These are phyloP conservation scores for Clinocottus analis DNA, from an alignment of 2,113 vertebrate genomes.

Conservation along the genomic window DNA sequence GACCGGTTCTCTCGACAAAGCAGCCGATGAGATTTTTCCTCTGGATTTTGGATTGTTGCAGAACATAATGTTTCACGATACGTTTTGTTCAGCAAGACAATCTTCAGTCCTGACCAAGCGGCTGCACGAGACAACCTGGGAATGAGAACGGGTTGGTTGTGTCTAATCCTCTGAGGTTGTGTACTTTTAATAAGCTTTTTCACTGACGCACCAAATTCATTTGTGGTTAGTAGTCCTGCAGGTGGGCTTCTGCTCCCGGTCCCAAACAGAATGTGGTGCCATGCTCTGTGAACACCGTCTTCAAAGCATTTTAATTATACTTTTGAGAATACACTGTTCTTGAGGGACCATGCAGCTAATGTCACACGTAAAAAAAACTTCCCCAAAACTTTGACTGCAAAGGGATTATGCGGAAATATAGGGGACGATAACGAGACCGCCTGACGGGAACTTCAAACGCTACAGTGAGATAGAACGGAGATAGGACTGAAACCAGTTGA, in stretches of 20 bases:
- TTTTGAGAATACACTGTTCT: slow-evolving; percentile 37
- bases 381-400: slow-evolving; percentile 18
- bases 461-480: background rate
- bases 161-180: slow-evolving; percentile 27
- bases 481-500: background rate
- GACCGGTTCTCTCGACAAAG: background rate
- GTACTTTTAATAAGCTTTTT: slow-evolving; percentile 37
- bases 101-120: background rate
- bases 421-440: background rate
- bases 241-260: slow-evolving; percentile 58
- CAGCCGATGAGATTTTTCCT: background rate
- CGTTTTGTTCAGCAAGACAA: background rate
- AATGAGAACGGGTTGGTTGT: slow-evolving; percentile 10
- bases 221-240: slow-evolving; percentile 20
- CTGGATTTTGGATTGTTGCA: background rate
- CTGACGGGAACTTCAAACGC: background rate
- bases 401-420: background rate
- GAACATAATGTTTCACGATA: background rate
- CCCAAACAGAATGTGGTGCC: slow-evolving; percentile 62
- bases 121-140: background rate
- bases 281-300: slow-evolving; percentile 55
- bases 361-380: slow-evolving; percentile 31
- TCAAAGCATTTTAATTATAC: slow-evolving; percentile 63
- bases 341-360: slow-evolving; percentile 30
- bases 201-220: slow-evolving; percentile 1